phyloP scores from a whole-genome alignment of 2,113 vertebrate genomes.

The Erpornis zantholeuca region DNA sequence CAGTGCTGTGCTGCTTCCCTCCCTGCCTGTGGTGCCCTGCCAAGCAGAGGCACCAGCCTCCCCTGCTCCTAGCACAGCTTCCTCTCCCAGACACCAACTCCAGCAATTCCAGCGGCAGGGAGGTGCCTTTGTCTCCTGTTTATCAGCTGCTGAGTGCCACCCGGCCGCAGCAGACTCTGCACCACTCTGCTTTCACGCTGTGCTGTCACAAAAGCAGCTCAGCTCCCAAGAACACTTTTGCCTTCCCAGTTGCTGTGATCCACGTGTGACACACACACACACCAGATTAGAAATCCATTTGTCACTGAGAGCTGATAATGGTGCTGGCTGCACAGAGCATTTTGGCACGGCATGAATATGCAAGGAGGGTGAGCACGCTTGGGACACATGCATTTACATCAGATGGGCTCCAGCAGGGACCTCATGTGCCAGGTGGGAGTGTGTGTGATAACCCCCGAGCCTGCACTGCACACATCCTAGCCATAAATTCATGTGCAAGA shows the following conservation, averaged over 20 bases:
- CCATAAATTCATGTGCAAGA: background rate
- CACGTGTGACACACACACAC: background rate
- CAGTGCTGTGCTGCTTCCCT: background rate
- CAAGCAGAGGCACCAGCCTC: background rate
- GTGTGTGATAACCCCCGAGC: background rate
- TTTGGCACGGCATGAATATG: background rate
- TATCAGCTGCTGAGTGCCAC: background rate
- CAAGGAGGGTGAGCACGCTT: background rate
- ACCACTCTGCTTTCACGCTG: background rate
- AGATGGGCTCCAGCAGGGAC: background rate
- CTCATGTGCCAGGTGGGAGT: background rate
- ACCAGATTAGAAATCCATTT: conserved; percentile 34
- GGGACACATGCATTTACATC: background rate
- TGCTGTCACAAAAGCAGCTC: background rate
- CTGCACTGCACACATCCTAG: background rate
- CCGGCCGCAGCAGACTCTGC: background rate
- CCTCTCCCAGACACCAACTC: background rate
- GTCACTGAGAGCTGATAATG: conserved; percentile 40
- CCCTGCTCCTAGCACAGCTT: background rate
- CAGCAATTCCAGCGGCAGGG: background rate
- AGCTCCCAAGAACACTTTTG: background rate
- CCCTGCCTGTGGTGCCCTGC: accelerated
- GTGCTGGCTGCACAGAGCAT: background rate
- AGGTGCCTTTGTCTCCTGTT: background rate
- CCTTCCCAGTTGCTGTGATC: conserved; percentile 29